Percentiles rank a stretch among this genome's conserved stretches.
Evolutionary conservation across 1,140 invertebrate species (phyloP).

Genomic region (Diorhabda carinulata): DNA sequence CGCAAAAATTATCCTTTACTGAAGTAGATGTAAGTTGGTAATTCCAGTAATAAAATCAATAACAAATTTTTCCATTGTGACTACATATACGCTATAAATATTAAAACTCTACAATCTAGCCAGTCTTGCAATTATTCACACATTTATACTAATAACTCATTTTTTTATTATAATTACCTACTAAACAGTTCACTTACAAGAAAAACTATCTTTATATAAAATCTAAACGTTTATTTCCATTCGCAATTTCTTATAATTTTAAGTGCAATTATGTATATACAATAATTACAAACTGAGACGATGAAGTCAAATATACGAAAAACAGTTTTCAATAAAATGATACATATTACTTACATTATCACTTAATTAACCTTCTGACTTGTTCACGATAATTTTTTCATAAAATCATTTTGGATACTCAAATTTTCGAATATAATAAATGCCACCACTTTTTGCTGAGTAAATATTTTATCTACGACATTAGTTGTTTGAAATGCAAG

Average conservation of each 20-base stretch:
- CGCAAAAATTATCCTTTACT: too few species aligned
- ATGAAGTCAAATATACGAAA: not conserved
- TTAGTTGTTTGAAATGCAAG: too few species aligned
- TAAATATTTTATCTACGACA: too few species aligned
- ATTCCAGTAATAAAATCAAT: too few species aligned
- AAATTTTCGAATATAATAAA: too few species aligned
- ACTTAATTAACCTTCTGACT: too few species aligned
- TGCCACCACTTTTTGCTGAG: too few species aligned
- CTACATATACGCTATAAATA: constrained; percentile 15
- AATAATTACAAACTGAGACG: constrained; percentile 33
- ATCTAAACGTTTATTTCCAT: not conserved
- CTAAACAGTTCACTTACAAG: not conserved
- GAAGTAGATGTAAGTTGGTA: too few species aligned
- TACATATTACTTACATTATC: too few species aligned
- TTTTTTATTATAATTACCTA: constrained; percentile 1
- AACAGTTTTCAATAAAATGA: too few species aligned
- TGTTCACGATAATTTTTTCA: too few species aligned
- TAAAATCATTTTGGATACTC: too few species aligned
- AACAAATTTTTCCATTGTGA: not conserved
- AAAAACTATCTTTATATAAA: constrained; percentile 3
- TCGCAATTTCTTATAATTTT: not conserved
- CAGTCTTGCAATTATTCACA: constrained; percentile 43
- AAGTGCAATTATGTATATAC: constrained; percentile 27
- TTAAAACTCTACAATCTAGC: constrained; percentile 40
- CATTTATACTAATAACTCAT: constrained; percentile 34